These are phyloP conservation scores for Pharmacophagus antenor DNA, from an alignment of 2,888 invertebrate species.

Conservation along the genomic window DNA sequence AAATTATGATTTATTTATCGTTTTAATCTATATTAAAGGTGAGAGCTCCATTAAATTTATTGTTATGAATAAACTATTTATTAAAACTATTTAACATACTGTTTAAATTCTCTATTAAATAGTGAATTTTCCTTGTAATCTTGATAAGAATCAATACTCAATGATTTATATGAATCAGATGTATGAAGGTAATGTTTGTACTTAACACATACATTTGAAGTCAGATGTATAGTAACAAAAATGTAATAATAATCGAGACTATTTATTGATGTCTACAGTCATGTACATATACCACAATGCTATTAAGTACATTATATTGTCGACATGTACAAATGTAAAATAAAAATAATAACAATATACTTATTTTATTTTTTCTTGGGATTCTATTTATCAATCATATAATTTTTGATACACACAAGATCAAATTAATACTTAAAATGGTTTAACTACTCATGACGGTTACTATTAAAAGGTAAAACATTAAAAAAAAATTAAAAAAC, in stretches of 20 bases:
- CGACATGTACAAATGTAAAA: slow-evolving; percentile 77
- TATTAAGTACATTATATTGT: slow-evolving; percentile 68
- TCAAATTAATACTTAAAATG: neutral
- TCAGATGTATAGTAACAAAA: slow-evolving; percentile 49
- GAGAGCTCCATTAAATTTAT: slow-evolving; percentile 19
- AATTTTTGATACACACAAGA: slow-evolving; percentile 24
- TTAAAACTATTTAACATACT: slow-evolving; percentile 16
- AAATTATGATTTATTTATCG: no score
- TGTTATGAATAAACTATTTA: slow-evolving; percentile 24
- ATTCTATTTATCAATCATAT: neutral
- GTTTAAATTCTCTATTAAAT: slow-evolving; percentile 50
- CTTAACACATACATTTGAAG: slow-evolving; percentile 39
- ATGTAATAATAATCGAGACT: slow-evolving; percentile 63
- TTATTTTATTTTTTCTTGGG: slow-evolving; percentile 7
- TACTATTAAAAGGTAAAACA: neutral
- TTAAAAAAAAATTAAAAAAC: neutral
- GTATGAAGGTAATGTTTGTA: slow-evolving; percentile 25
- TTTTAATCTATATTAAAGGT: neutral
- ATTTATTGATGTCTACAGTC: slow-evolving; percentile 69
- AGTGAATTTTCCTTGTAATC: slow-evolving; percentile 43
- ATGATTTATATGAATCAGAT: slow-evolving; percentile 42
- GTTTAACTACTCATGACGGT: neutral
- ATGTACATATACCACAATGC: slow-evolving; percentile 67
- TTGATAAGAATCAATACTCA: slow-evolving; percentile 51
- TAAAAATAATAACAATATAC: slow-evolving; percentile 43